Conservation (phyloP, 2,888 invertebrate genomes). For the Agrotis ipsilon region DNA sequence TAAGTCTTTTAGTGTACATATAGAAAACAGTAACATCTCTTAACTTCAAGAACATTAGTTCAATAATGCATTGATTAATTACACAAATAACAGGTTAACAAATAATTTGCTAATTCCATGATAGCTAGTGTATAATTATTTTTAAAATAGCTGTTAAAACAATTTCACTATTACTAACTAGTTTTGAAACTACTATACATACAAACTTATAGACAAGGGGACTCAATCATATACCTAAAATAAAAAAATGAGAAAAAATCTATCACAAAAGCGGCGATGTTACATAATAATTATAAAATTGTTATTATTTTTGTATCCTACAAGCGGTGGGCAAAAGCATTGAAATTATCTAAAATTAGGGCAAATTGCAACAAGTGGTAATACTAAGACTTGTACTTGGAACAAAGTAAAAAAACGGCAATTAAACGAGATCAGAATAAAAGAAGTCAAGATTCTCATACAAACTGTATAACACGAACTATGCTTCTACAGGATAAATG, state of each 20-base stretch:
- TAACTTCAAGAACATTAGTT: constrained; percentile 32
- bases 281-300: constrained; percentile 46
- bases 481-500: too few species aligned
- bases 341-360: constrained; percentile 60
- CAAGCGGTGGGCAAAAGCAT: constrained; percentile 70
- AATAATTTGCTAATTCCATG: constrained; percentile 29
- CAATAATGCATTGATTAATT: constrained; percentile 38
- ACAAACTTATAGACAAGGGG: constrained; percentile 30
- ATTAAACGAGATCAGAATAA: constrained; percentile 57
- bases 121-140: constrained; percentile 20
- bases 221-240: constrained; percentile 36
- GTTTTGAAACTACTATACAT: constrained; percentile 13
- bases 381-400: constrained; percentile 58
- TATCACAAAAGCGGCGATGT: constrained; percentile 67
- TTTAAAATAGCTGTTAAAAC: constrained; percentile 29
- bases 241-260: constrained; percentile 43
- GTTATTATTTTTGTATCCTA: constrained; percentile 42
- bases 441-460: constrained; percentile 32
- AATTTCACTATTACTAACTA: constrained; percentile 44
- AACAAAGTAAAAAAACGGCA: constrained; percentile 46
- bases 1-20: constrained; percentile 69
- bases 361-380: constrained; percentile 54
- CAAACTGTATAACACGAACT: constrained; percentile 3
- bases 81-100: constrained; percentile 12
- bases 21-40: constrained; percentile 50